phyloP scores from a whole-genome alignment of 2,113 vertebrate species.

The Sitta europaea region DNA sequence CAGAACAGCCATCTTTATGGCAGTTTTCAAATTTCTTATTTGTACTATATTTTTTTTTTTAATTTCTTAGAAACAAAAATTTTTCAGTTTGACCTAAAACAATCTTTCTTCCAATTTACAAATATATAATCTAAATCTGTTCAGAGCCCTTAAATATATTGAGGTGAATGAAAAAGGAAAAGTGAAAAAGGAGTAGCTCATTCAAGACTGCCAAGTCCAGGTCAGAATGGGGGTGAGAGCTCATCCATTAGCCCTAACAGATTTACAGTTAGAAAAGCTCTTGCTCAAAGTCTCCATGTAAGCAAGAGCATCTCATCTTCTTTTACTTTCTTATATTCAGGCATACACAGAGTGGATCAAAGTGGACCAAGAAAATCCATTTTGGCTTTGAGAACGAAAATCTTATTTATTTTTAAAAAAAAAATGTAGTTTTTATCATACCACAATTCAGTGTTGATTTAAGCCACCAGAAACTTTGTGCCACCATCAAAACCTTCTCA shows the following conservation, averaged over 20 bases:
- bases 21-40: not conserved
- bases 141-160: not conserved
- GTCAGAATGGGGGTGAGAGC: not conserved
- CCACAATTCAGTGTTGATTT: not conserved
- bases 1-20: not conserved
- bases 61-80: not conserved
- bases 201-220: not conserved
- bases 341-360: not conserved
- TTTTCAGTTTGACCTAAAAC: not conserved
- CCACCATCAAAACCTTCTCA: not conserved
- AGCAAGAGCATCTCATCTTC: not conserved
- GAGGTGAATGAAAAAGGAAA: not conserved
- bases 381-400: not conserved
- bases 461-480: not conserved
- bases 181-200: not conserved
- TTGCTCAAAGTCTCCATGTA: not conserved
- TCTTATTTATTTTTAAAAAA: not conserved
- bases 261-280: not conserved
- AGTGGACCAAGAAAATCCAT: not conserved
- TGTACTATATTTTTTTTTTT: not conserved
- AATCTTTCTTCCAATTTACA: not conserved
- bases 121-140: not conserved
- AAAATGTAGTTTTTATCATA: not conserved
- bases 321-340: not conserved
- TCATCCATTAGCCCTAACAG: not conserved